phyloP scores from a whole-genome alignment of 30 jellyfish, hydroid and myxozoan species.

The Catostylus mosaicus region DNA sequence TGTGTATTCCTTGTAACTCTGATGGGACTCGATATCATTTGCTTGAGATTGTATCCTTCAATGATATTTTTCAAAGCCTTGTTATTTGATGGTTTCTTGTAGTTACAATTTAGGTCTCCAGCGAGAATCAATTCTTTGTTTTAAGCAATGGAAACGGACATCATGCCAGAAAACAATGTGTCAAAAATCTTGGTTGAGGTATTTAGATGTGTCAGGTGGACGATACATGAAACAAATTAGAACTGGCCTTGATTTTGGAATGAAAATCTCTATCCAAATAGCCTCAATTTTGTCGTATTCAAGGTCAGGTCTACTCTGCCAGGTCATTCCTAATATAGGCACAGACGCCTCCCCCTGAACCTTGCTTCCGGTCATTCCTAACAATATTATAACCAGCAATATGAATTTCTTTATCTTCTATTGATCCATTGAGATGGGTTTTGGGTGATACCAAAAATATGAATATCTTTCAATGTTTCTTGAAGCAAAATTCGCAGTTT shows the following conservation, averaged over 20 bases:
- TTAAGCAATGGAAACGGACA: neutral
- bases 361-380: slow-evolving; percentile 10
- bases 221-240: slow-evolving; percentile 12
- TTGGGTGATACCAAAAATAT: slow-evolving; percentile 21
- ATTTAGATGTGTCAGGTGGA: slow-evolving; percentile 11
- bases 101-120: neutral
- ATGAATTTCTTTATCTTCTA: neutral
- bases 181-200: slow-evolving; percentile 13
- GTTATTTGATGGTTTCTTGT: slow-evolving; percentile 1
- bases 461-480: slow-evolving; percentile 8
- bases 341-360: slow-evolving; percentile 31
- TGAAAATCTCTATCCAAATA: neutral
- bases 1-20: neutral
- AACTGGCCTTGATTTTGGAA: slow-evolving; percentile 5
- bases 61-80: slow-evolving; percentile 8
- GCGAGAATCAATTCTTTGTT: slow-evolving; percentile 32
- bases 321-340: slow-evolving; percentile 7
- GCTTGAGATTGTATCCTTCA: neutral
- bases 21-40: slow-evolving; percentile 9
- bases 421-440: slow-evolving; percentile 15
- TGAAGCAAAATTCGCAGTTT: slow-evolving; percentile 4
- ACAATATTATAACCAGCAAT: slow-evolving; percentile 15
- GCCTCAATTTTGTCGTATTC: slow-evolving; percentile 8
- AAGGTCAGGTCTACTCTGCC: slow-evolving; percentile 19
- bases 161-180: neutral